Percentiles rank a stretch among this genome's conserved stretches.
Evolutionary conservation across 1,140 invertebrate species (phyloP).

Genomic region (Drosophila carrolli): DNA sequence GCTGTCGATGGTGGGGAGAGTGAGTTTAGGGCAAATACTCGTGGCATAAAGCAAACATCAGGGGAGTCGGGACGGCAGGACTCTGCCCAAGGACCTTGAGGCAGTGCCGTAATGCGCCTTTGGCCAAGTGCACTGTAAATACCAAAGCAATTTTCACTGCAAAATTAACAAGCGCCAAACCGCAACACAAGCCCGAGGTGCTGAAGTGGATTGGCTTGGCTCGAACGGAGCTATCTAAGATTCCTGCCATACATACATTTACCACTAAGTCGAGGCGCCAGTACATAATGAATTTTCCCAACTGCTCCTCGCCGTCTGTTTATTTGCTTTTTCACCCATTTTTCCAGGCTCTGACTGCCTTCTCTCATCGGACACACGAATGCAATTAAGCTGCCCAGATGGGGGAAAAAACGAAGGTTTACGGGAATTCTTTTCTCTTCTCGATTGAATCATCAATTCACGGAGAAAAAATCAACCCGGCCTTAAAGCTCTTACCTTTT

Average conservation of each 20-base stretch:
- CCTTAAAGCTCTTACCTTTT: background rate
- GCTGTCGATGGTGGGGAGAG: conserved; percentile 59
- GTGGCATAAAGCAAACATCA: conserved; percentile 34
- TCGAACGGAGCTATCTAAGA: conserved; percentile 6
- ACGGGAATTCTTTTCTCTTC: conserved; percentile 1
- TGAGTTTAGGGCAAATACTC: conserved; percentile 40
- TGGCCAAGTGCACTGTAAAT: conserved; percentile 78
- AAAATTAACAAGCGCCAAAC: conserved; percentile 80
- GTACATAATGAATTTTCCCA: conserved; percentile 62
- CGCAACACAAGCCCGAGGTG: conserved; percentile 62
- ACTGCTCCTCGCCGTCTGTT: conserved; percentile 21
- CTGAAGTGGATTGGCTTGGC: conserved; percentile 48
- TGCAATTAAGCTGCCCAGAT: conserved; percentile 63
- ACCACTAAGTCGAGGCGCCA: conserved; percentile 26
- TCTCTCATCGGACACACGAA: conserved; percentile 12
- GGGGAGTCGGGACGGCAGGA: conserved; percentile 9
- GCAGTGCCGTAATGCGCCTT: conserved; percentile 65
- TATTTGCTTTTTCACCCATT: conserved; percentile 54
- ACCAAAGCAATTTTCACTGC: conserved; percentile 78
- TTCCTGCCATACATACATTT: conserved; percentile 27
- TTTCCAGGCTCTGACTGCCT: conserved; percentile 18
- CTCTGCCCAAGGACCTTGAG: conserved; percentile 11
- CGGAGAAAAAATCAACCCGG: background rate
- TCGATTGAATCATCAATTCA: conserved; percentile 26
- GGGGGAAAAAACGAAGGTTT: conserved; percentile 26